Percentiles rank a stretch among this genome's conserved stretches.
These are phyloP conservation scores for Tuta absoluta DNA, from an alignment of 2,888 invertebrate genomes.

Conservation along the genomic window DNA sequence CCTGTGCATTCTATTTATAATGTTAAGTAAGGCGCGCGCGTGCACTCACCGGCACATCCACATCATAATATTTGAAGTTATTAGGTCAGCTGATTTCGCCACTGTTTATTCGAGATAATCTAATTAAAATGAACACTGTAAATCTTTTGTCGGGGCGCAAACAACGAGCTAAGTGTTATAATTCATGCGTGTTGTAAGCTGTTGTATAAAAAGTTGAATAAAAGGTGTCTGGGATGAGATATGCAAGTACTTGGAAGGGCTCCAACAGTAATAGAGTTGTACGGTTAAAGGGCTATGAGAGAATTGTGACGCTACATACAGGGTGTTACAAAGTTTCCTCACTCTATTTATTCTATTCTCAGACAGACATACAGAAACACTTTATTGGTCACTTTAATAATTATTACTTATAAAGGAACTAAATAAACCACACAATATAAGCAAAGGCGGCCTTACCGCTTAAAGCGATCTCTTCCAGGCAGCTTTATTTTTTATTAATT, in stretches of 20 bases:
- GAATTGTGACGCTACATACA: constrained; percentile 39
- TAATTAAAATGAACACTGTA: constrained; percentile 44
- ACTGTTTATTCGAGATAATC: constrained; percentile 44
- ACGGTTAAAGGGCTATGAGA: constrained; percentile 55
- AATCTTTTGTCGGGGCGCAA: constrained; percentile 37
- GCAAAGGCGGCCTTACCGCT: too few relatives aligned
- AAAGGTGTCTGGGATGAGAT: constrained; percentile 33
- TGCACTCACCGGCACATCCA: constrained; percentile 62
- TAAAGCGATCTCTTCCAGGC: too few relatives aligned
- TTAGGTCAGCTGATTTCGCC: constrained; percentile 71
- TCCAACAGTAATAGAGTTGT: constrained; percentile 64
- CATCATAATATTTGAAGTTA: constrained; percentile 74
- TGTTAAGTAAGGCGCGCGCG: constrained; percentile 70
- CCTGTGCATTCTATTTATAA: constrained; percentile 79
- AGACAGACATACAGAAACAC: too few relatives aligned
- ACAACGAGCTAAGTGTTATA: constrained; percentile 28
- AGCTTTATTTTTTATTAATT: too few relatives aligned
- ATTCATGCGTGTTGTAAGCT: too few relatives aligned
- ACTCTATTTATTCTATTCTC: too few relatives aligned
- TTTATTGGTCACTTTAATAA: too few relatives aligned
- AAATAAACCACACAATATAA: too few relatives aligned
- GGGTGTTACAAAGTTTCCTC: not conserved
- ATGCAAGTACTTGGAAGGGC: constrained; percentile 59
- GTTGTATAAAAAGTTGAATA: constrained; percentile 43
- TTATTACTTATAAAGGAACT: too few relatives aligned